phyloP scores from a whole-genome alignment of 1,140 invertebrate species.

The Lepidurus arcticus region DNA sequence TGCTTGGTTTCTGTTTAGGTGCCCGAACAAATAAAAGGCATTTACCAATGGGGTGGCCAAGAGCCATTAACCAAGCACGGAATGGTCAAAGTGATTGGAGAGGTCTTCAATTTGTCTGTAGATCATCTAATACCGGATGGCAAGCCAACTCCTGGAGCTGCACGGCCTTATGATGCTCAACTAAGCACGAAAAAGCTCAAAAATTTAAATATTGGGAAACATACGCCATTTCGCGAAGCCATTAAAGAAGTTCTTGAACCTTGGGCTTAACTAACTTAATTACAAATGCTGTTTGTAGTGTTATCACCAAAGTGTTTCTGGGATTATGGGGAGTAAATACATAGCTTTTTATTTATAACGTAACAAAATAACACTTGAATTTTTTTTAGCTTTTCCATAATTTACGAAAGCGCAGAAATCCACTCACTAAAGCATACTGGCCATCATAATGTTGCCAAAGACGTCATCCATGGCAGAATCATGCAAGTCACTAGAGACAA shows the following conservation, averaged over 20 bases:
- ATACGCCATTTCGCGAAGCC: constrained; percentile 47
- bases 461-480: neutral
- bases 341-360: too few species aligned
- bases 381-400: neutral
- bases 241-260: constrained; percentile 43
- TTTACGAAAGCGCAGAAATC: neutral
- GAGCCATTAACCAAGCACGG: constrained; percentile 54
- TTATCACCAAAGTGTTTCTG: too few species aligned
- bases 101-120: constrained; percentile 45
- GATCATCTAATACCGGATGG: constrained; percentile 45
- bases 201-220: constrained; percentile 43
- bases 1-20: neutral
- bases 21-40: neutral
- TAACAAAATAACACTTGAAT: too few species aligned
- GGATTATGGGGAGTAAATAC: too few species aligned
- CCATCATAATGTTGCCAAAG: neutral
- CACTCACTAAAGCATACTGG: too few species aligned
- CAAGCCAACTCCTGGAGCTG: constrained; percentile 41
- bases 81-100: constrained; percentile 50
- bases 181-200: constrained; percentile 46
- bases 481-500: neutral
- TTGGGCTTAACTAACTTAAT: constrained; percentile 32
- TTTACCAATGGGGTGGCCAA: constrained; percentile 38
- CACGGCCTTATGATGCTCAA: constrained; percentile 48
- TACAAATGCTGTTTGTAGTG: neutral